phyloP scores from a whole-genome alignment of 2,113 vertebrate species.

The Cacatua alba region DNA sequence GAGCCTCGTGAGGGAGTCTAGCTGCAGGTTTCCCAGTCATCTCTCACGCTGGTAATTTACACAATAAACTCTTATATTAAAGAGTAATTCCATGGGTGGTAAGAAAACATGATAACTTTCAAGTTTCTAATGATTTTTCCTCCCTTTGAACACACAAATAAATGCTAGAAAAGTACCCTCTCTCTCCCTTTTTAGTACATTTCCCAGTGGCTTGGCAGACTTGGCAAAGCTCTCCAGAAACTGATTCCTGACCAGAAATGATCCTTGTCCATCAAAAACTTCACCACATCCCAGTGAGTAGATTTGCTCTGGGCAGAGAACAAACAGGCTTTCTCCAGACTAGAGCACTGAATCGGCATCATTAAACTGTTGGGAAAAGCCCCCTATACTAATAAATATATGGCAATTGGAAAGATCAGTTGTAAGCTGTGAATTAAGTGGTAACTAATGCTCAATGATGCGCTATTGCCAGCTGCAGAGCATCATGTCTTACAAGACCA shows the following conservation, averaged over 20 bases:
- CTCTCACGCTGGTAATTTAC: not conserved
- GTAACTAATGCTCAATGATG: not conserved
- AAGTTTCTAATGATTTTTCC: not conserved
- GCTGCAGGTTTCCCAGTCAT: not conserved
- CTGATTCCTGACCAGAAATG: not conserved
- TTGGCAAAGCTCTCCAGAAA: not conserved
- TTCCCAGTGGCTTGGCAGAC: not conserved
- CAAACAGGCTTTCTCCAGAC: not conserved
- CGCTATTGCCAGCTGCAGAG: not conserved
- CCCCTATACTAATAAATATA: accelerated
- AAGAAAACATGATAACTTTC: not conserved
- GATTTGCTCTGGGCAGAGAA: not conserved
- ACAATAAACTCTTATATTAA: not conserved
- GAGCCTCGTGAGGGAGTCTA: not conserved
- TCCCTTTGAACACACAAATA: not conserved
- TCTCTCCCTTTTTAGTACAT: not conserved
- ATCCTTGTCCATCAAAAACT: not conserved
- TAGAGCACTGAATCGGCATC: not conserved
- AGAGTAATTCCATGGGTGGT: not conserved
- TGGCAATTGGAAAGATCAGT: not conserved
- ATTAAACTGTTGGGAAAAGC: not conserved
- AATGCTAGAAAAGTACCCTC: accelerated
- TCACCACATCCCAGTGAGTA: accelerated
- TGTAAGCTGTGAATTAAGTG: accelerated
- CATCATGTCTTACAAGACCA: accelerated